Evolutionary conservation across 2,888 invertebrate genomes (phyloP).

Genomic region (Podabrus alpinus): DNA sequence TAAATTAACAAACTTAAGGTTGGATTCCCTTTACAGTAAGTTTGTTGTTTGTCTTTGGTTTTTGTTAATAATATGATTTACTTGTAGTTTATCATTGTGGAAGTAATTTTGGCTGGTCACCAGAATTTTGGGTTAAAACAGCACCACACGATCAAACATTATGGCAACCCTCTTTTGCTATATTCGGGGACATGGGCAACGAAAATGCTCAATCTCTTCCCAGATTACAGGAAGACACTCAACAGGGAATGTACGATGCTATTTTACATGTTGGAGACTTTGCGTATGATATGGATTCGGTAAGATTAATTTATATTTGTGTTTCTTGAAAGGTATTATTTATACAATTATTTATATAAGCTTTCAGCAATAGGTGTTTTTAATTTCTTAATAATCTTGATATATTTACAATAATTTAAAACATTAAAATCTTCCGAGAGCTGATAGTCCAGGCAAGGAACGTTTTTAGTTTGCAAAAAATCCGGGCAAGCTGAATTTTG

Average conservation of each 20-base stretch:
- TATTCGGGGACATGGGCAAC: constrained; percentile 95
- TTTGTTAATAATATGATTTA: neutral
- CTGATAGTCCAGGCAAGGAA: too few relatives aligned
- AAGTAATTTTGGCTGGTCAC: constrained; percentile 81
- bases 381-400: too few relatives aligned
- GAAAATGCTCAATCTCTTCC: constrained; percentile 87
- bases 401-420: too few relatives aligned
- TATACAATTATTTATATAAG: too few relatives aligned
- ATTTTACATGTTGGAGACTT: constrained; percentile 93
- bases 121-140: constrained; percentile 76
- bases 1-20: constrained; percentile 62
- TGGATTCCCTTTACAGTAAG: constrained; percentile 67
- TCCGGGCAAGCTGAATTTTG: too few relatives aligned
- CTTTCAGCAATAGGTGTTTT: too few relatives aligned
- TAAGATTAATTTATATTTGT: constrained; percentile 43
- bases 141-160: constrained; percentile 61
- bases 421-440: too few relatives aligned
- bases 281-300: constrained; percentile 89
- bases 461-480: too few relatives aligned
- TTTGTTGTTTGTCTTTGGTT: neutral
- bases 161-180: constrained; percentile 82
- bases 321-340: neutral
- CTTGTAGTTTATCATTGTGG: constrained; percentile 73
- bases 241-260: constrained; percentile 79
- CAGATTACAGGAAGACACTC: constrained; percentile 81